These are phyloP conservation scores for Mystacides longicornis DNA, from an alignment of 2,888 invertebrate species.

Conservation along the genomic window DNA sequence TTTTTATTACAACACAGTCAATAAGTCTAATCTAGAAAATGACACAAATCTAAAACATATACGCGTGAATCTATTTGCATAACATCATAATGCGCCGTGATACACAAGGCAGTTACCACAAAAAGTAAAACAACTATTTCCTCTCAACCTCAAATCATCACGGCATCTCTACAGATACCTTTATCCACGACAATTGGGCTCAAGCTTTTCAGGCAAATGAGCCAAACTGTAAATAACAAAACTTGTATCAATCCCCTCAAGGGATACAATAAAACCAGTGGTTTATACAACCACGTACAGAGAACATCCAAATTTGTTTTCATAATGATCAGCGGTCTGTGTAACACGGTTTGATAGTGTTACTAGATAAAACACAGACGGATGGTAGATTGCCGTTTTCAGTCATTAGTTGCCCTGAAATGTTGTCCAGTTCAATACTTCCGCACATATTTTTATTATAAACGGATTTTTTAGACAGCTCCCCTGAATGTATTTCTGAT, in stretches of 20 bases:
- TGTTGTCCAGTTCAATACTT: not conserved
- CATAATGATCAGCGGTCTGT: conserved; percentile 20
- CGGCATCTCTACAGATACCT: not conserved
- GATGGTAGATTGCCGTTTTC: conserved; percentile 13
- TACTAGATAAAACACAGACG: conserved; percentile 16
- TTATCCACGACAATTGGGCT: not conserved
- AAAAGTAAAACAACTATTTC: not conserved
- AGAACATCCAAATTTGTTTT: conserved; percentile 4
- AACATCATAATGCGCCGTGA: not conserved
- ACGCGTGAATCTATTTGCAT: not conserved
- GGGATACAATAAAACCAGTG: conserved; percentile 15
- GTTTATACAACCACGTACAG: conserved; percentile 13
- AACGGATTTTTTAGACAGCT: not conserved
- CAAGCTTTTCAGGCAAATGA: conserved; percentile 12
- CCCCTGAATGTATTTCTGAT: not conserved
- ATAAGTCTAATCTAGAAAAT: too few species aligned
- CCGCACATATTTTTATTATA: not conserved
- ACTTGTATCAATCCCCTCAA: conserved; percentile 12
- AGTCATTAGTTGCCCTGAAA: not conserved
- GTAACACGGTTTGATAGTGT: conserved; percentile 15
- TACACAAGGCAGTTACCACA: too few species aligned
- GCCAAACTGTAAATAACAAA: conserved; percentile 10
- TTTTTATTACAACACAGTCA: conserved; percentile 7
- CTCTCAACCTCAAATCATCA: not conserved
- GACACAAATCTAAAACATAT: not conserved